phyloP scores from a whole-genome alignment of 2,797 vertebrate genomes.

The Acridotheres tristis region DNA sequence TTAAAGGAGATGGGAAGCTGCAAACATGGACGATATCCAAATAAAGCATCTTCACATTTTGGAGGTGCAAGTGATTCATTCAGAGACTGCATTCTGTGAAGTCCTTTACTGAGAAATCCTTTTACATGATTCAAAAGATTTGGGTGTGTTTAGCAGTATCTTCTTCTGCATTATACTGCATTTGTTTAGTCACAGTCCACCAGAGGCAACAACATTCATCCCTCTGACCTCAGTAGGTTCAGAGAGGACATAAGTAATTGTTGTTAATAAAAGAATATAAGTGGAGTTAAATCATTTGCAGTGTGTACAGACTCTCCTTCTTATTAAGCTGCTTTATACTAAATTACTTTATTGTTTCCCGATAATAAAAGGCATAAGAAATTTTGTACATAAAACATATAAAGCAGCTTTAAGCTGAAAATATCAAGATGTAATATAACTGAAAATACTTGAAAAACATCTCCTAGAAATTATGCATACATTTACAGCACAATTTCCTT shows the following conservation, averaged over 20 bases:
- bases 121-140: neutral
- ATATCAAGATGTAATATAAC: neutral
- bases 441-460: neutral
- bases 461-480: neutral
- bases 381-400: neutral
- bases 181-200: neutral
- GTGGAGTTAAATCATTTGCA: neutral
- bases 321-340: neutral
- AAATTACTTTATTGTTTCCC: neutral
- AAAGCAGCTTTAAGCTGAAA: neutral
- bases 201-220: neutral
- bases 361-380: neutral
- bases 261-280: neutral
- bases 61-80: neutral
- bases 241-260: neutral
- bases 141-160: neutral
- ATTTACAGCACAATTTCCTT: neutral
- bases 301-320: neutral
- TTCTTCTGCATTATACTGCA: neutral
- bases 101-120: neutral
- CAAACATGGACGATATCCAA: neutral
- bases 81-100: neutral
- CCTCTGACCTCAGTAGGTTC: neutral
- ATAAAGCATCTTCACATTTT: constrained; percentile 27
- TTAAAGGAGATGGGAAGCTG: neutral